Evolutionary conservation across 2,113 vertebrate species (phyloP), one percentile per base, ranked within the genome.

Genomic region (Corydoras maculifer): DNA sequence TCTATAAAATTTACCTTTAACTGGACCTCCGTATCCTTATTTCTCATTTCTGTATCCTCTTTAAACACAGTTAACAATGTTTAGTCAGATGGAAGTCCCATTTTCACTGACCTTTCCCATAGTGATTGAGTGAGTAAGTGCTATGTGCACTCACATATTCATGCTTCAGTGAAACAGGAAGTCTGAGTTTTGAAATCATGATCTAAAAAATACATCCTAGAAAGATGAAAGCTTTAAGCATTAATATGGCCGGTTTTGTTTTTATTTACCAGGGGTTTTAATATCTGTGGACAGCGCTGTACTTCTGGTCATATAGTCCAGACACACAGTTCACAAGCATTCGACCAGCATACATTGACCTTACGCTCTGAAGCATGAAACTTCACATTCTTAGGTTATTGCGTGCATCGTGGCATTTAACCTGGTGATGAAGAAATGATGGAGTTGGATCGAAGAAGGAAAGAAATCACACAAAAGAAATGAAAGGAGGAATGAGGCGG

Each of bases 341-440:
- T 62, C 57, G 50, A 43, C 32, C 53, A 58, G 29, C 9, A 65
- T 4, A 50, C 70, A 64, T 64, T 69, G 55, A 74, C 35, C 50
- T 78, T 68, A 68, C 51, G 14, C 58, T 31, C 48, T 55, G 14
- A 69, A 60, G 54, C 48, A 54, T 72, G 49, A 69, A 58, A 75
- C 30, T 29, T 5, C 59, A 53, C 54, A 63, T 58, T 70, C 69
- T 9, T 13, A 66, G 65, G 55, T 51, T 31, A 63, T 64, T 43
- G 32, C 48, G 53, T 58, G 32, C 55, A 65, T 29, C 43, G 15
- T 70, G n/a, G 51, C 12, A 32, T 32, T 62, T 32, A 57, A 55
- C 14, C 9, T 13, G n/a, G 49, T 53, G 15, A 53, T 32, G 32
- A 55, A 12, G 32, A 58, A 58, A 59, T n/a, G 25, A 57, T 64